These are phyloP conservation scores for Pipistrellus kuhlii DNA, from an alignment of 2,797 vertebrate species.

Conservation along the genomic window DNA sequence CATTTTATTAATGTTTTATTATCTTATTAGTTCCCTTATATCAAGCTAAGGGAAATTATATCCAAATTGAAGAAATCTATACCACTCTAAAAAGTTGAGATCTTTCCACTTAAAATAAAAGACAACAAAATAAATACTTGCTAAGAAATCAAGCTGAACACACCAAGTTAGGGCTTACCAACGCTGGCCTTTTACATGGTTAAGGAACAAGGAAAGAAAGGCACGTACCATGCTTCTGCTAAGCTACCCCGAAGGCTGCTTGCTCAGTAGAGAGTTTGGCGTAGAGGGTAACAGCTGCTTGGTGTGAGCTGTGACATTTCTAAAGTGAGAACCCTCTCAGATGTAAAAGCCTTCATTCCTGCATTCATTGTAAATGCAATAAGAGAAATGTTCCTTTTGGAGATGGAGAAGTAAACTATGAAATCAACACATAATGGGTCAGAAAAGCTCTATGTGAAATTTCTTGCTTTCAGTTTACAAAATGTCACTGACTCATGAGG, in stretches of 20 bases:
- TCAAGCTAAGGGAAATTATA: background rate
- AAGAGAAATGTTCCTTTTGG: constrained; percentile 34
- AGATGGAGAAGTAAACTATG: background rate
- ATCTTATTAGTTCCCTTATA: constrained; percentile 30
- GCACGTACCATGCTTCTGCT: background rate
- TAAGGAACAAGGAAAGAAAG: constrained; percentile 3
- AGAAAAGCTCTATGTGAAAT: constrained; percentile 33
- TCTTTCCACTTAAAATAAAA: constrained; percentile 16
- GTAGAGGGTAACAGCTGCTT: constrained; percentile 53
- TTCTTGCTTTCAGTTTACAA: constrained; percentile 6
- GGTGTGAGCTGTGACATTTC: constrained; percentile 56
- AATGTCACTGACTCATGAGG: background rate
- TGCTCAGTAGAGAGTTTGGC: constrained; percentile 41
- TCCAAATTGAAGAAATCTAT: background rate
- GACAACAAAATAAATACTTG: background rate
- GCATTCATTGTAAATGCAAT: constrained; percentile 60
- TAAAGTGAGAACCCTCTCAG: constrained; percentile 57
- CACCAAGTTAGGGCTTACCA: background rate
- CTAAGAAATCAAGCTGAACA: background rate
- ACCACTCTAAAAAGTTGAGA: background rate
- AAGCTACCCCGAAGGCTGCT: constrained; percentile 19
- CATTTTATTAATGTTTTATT: too few species aligned
- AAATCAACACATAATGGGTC: constrained; percentile 10
- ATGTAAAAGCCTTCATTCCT: constrained; percentile 40
- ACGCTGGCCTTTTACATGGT: background rate